A percentile compares a stretch with the other conserved stretches of the same genome.
phyloP scores from a whole-genome alignment of 2,888 invertebrate genomes.

The Seira sanloemensis region DNA sequence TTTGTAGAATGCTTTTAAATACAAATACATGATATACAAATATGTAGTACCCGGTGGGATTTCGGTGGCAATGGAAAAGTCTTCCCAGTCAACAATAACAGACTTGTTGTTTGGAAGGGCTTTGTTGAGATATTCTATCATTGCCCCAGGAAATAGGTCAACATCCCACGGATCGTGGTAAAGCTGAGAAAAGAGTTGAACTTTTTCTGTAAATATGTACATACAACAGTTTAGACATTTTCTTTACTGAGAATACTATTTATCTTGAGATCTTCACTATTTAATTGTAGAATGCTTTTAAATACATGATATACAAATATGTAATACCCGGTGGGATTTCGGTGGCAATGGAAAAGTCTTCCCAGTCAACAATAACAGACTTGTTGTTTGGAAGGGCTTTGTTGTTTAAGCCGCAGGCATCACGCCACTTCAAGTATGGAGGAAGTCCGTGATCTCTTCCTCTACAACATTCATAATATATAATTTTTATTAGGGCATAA shows the following conservation, averaged over 20 bases:
- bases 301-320: slow-evolving; percentile 5
- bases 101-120: slow-evolving; percentile 71
- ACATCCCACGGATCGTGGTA: slow-evolving; percentile 73
- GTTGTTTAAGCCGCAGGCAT: slow-evolving; percentile 85
- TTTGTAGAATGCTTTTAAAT: too few species aligned
- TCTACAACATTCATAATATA: too few species aligned
- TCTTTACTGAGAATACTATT: too few species aligned
- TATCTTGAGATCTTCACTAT: too few species aligned
- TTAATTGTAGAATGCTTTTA: not conserved
- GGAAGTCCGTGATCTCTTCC: slow-evolving; percentile 92
- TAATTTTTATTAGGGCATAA: too few species aligned
- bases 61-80: slow-evolving; percentile 77
- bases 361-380: slow-evolving; percentile 80
- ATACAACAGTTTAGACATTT: too few species aligned
- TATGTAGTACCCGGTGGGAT: slow-evolving; percentile 67
- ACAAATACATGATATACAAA: too few species aligned
- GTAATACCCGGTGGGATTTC: slow-evolving; percentile 66
- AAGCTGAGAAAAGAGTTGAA: slow-evolving; percentile 63
- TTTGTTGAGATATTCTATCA: slow-evolving; percentile 76
- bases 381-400: slow-evolving; percentile 72
- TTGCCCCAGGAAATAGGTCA: slow-evolving; percentile 76
- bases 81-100: slow-evolving; percentile 82
- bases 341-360: slow-evolving; percentile 79
- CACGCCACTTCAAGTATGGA: slow-evolving; percentile 86
- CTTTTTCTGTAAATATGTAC: too few species aligned